Evolutionary conservation across 2,797 vertebrate species (phyloP).

Genomic region (Anniella stebbinsi): DNA sequence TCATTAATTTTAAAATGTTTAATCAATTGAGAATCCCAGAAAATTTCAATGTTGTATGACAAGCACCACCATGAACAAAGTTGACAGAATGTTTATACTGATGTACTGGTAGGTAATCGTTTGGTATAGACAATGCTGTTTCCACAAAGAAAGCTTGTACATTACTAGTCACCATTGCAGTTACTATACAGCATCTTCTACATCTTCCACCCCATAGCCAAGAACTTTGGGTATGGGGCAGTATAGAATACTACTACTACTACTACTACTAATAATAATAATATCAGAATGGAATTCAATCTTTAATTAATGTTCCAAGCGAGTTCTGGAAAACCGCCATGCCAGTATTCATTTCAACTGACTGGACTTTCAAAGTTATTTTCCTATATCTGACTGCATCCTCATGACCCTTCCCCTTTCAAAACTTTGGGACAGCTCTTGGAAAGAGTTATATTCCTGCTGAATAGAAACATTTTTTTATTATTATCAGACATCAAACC

Average conservation of each 20-base stretch:
- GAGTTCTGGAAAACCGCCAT: not conserved
- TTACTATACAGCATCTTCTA: not conserved
- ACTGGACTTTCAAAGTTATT: not conserved
- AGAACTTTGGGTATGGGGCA: no score
- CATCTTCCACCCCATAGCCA: not conserved
- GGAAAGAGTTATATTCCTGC: constrained; percentile 19
- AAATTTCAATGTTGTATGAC: not conserved
- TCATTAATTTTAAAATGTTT: not conserved
- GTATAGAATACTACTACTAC: no score
- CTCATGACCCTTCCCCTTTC: not conserved
- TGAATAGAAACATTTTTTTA: constrained; percentile 21
- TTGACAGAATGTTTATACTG: constrained; percentile 59
- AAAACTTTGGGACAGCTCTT: not conserved
- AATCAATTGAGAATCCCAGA: not conserved
- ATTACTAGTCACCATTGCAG: not conserved
- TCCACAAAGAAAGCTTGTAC: constrained; percentile 2
- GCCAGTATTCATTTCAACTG: not conserved
- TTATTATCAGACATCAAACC: constrained; percentile 21
- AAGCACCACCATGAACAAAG: constrained; percentile 13
- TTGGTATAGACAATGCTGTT: not conserved
- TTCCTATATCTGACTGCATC: not conserved
- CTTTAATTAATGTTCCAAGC: constrained; percentile 19
- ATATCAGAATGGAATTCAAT: not conserved
- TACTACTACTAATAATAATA: no score
- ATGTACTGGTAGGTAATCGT: constrained; percentile 41